Evolutionary conservation across 2,888 invertebrate species (phyloP).

Genomic region (Harmothoe impar): DNA sequence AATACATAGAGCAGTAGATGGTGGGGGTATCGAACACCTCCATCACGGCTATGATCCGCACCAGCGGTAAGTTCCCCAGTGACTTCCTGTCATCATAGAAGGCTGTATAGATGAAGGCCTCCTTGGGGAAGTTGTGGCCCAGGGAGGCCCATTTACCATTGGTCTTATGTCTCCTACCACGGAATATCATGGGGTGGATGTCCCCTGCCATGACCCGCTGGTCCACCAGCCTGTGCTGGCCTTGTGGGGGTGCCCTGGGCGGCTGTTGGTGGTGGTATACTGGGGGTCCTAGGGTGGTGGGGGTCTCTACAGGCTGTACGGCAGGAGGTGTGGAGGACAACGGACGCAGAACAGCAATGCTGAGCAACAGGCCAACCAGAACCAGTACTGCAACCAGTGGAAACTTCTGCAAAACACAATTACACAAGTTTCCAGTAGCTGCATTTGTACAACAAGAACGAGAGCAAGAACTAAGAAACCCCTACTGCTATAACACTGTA

Average conservation of each 20-base stretch:
- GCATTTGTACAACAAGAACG: not conserved
- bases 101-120: conserved; percentile 65
- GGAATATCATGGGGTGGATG: conserved; percentile 42
- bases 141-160: conserved; percentile 27
- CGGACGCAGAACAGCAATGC: conserved; percentile 8
- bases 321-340: not conserved
- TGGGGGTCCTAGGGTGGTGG: not conserved
- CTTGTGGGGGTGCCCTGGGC: not conserved
- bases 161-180: not conserved
- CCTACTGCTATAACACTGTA: no score
- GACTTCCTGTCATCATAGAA: conserved; percentile 66
- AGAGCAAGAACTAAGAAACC: not conserved
- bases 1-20: conserved; percentile 61
- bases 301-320: not conserved
- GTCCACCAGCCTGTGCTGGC: not conserved
- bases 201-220: conserved; percentile 10
- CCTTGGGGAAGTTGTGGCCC: conserved; percentile 21
- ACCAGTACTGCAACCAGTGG: conserved; percentile 36
- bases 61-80: conserved; percentile 33
- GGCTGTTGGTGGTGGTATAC: not conserved
- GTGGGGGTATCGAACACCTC: conserved; percentile 47
- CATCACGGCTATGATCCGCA: conserved; percentile 63
- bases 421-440: conserved; percentile 34
- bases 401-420: conserved; percentile 56
- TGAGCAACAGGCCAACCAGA: conserved; percentile 22